Conservation (phyloP, 1,140 invertebrate genomes). For the Drosophila bocki region DNA sequence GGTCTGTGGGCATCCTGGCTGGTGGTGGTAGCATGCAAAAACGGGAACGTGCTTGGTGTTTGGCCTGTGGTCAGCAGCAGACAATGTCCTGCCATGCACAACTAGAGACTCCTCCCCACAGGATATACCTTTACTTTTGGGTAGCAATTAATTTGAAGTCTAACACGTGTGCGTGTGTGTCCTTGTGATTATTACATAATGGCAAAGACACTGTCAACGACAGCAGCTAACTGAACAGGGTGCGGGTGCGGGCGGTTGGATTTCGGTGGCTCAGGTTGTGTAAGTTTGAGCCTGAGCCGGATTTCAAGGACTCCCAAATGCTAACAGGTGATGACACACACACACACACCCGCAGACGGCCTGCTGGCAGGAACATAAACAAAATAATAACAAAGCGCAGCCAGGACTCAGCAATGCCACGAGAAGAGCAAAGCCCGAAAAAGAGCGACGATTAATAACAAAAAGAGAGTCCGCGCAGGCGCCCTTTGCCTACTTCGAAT, state of each 20-base stretch:
- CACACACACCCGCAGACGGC: constrained; percentile 9
- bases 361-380: constrained; percentile 61
- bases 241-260: neutral
- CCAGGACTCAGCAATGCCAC: constrained; percentile 34
- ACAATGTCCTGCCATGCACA: constrained; percentile 37
- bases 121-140: constrained; percentile 60
- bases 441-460: neutral
- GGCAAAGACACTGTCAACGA: constrained; percentile 39
- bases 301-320: constrained; percentile 80
- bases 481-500: constrained; percentile 41
- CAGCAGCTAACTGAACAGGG: constrained; percentile 16
- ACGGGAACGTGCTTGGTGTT: constrained; percentile 69
- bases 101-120: constrained; percentile 1
- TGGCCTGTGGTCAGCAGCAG: constrained; percentile 66
- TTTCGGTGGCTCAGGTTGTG: constrained; percentile 52
- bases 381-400: constrained; percentile 79
- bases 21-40: constrained; percentile 37
- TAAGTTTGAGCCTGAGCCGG: constrained; percentile 45
- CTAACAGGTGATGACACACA: constrained; percentile 81
- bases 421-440: constrained; percentile 38
- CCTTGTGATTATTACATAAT: constrained; percentile 68
- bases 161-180: constrained; percentile 39
- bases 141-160: constrained; percentile 79
- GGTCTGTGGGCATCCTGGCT: constrained; percentile 29
- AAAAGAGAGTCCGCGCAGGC: constrained; percentile 44